Evolutionary conservation across 2,113 vertebrate species (phyloP).

Genomic region (Ailuropoda melanoleuca): DNA sequence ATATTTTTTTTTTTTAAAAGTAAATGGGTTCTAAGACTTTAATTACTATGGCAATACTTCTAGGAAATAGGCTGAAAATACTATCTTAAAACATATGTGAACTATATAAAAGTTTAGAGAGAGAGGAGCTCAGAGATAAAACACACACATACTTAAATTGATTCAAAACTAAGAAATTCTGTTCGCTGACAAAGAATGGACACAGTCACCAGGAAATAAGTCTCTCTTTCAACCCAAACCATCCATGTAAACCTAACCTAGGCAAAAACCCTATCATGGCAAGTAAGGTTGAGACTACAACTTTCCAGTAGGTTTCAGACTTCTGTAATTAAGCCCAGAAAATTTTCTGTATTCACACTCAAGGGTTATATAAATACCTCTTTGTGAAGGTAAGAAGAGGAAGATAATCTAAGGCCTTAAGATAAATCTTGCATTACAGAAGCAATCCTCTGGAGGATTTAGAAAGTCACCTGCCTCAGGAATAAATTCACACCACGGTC

Average conservation of each 20-base stretch:
- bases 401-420: not conserved
- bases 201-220: not conserved
- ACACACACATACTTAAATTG: not conserved
- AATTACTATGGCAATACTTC: not conserved
- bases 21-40: not conserved
- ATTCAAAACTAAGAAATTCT: conserved; percentile 22
- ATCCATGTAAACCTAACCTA: not conserved
- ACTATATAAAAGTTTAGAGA: not conserved
- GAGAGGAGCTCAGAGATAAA: not conserved
- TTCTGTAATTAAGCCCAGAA: not conserved
- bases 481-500: conserved; percentile 8
- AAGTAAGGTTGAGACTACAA: not conserved
- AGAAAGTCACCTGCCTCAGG: not conserved
- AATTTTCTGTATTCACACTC: not conserved
- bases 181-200: not conserved
- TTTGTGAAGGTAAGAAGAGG: not conserved
- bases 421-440: not conserved
- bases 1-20: not conserved
- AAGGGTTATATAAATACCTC: not conserved
- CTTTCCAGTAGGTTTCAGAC: not conserved
- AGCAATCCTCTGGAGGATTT: conserved; percentile 14
- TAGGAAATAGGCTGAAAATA: not conserved
- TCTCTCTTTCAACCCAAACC: not conserved
- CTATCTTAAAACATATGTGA: not conserved
- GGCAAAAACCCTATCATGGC: not conserved